Evolutionary conservation across 2,888 invertebrate genomes (phyloP).

Genomic region (Oasisia sp.): DNA sequence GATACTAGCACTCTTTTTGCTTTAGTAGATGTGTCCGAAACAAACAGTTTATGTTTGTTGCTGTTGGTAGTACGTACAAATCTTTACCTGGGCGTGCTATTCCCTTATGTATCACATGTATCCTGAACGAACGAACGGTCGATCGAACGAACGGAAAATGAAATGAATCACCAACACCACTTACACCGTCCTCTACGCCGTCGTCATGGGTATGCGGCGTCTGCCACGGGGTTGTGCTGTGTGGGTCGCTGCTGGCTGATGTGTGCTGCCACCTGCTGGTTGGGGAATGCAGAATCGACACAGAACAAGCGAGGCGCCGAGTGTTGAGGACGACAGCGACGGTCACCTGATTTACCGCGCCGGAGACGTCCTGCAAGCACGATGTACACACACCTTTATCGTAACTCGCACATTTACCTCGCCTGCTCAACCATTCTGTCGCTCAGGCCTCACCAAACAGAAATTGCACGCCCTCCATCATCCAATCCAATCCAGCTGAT

Average conservation of each 20-base stretch:
- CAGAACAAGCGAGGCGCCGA: slow-evolving; percentile 72
- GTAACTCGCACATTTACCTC: slow-evolving; percentile 39
- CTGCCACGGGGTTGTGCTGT: slow-evolving; percentile 17
- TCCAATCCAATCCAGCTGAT: background rate
- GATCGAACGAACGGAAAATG: slow-evolving; percentile 17
- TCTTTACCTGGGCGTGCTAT: slow-evolving; percentile 17
- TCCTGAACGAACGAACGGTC: slow-evolving; percentile 17
- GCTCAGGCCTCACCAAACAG: slow-evolving; percentile 1
- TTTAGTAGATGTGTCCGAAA: slow-evolving; percentile 5
- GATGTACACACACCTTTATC: slow-evolving; percentile 69
- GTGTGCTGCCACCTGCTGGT: slow-evolving; percentile 13
- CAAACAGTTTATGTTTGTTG: slow-evolving; percentile 17
- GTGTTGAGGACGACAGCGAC: slow-evolving; percentile 98
- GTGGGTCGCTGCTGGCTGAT: background rate
- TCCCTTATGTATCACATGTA: slow-evolving; percentile 17
- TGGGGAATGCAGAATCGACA: background rate
- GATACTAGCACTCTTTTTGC: background rate
- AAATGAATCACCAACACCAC: background rate
- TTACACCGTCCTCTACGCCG: background rate
- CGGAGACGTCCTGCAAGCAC: slow-evolving; percentile 98
- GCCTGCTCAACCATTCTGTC: slow-evolving; percentile 13
- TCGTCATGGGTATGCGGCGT: slow-evolving; percentile 10
- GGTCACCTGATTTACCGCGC: slow-evolving; percentile 99
- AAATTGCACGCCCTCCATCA: background rate
- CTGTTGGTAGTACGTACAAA: slow-evolving; percentile 3